Evolutionary conservation across 2,113 vertebrate species (phyloP).

Genomic region (Narcine bancroftii): DNA sequence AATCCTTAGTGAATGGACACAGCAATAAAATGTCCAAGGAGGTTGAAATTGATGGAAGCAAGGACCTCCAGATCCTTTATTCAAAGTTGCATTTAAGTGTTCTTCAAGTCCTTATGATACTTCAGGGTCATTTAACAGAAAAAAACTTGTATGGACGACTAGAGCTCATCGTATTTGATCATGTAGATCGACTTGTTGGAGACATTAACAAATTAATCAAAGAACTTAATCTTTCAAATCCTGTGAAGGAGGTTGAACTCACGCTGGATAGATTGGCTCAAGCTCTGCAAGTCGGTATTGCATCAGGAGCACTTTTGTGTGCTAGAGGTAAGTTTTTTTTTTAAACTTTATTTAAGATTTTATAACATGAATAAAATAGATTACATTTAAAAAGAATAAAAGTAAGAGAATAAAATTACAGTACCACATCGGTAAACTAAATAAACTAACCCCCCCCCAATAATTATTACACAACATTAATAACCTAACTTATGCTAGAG

Average conservation of each 20-base stretch:
- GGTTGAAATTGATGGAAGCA: slow-evolving; percentile 47
- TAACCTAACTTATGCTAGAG: slow-evolving; percentile 89
- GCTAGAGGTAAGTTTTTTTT: slow-evolving; percentile 75
- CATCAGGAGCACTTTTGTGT: slow-evolving; percentile 82
- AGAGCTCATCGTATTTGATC: slow-evolving; percentile 77
- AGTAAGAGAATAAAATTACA: no score
- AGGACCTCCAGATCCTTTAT: slow-evolving; percentile 63
- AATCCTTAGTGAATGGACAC: slow-evolving; percentile 54
- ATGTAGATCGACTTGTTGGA: slow-evolving; percentile 75
- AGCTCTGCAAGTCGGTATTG: slow-evolving; percentile 87
- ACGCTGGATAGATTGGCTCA: slow-evolving; percentile 85
- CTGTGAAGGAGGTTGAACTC: slow-evolving; percentile 74
- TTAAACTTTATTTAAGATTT: no score
- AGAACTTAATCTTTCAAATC: slow-evolving; percentile 68
- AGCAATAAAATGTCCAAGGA: slow-evolving; percentile 51
- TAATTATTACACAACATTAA: no score
- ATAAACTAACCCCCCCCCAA: no score
- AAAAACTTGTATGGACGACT: slow-evolving; percentile 88
- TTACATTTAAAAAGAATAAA: no score
- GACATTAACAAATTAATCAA: slow-evolving; percentile 72
- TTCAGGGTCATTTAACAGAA: slow-evolving; percentile 80
- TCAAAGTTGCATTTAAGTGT: slow-evolving; percentile 89
- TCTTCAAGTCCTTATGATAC: slow-evolving; percentile 79
- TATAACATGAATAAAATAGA: no score
- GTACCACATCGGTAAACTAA: no score